Base-by-base conservation (phyloP, 2,888 invertebrate genomes). In the Chrysomela aeneicollis region DNA sequence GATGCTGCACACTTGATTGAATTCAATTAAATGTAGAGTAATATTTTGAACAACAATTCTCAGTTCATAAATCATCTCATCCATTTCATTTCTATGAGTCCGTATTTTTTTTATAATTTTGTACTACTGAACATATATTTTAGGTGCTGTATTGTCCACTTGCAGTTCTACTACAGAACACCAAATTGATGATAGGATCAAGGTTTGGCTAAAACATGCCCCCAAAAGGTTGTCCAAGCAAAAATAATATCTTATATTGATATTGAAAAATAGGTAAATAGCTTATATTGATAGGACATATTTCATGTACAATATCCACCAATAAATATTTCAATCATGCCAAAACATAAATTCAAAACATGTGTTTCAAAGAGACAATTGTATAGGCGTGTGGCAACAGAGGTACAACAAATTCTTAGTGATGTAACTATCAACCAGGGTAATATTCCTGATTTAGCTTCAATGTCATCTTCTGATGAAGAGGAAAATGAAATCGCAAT, bases 321-420 rank as follows among this genome's bases (percentile, higher is more conserved):
- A 47, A 47, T 47, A 47, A 47, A 17, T 47, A 47, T 47, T 47
- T 47, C 47, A 17, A 47, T 47, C 17, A 47, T 47, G 47, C 47
- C 47, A 47, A 47, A 47, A 47, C 2, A 47, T 47, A 47, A 47
- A 47, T 17, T 47, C 2, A 47, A 47, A 47, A 47, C 47, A 47
- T 8, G 17, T 47, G 15, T 47, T 47, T 47, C 47, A 8, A 47
- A 47, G 47, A 47, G 47, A 47, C 47, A 47, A 19, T 19, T 47
- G 47, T 47, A 47, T 47, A 47, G 47, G 47, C 47, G 47, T 47
- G 47, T 47, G 8, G 47, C 47, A 47, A 19, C 47, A 47, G 47
- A 47, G 47, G 47, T 47, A 47, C 47, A 47, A 17, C 47, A 47
- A 47, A 47, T 47, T 47, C 17, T 47, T 47, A 47, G 47, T 47